Percentiles rank a stretch among this genome's conserved stretches.
phyloP scores from a whole-genome alignment of 1,140 invertebrate species.

The Piezodorus guildinii region DNA sequence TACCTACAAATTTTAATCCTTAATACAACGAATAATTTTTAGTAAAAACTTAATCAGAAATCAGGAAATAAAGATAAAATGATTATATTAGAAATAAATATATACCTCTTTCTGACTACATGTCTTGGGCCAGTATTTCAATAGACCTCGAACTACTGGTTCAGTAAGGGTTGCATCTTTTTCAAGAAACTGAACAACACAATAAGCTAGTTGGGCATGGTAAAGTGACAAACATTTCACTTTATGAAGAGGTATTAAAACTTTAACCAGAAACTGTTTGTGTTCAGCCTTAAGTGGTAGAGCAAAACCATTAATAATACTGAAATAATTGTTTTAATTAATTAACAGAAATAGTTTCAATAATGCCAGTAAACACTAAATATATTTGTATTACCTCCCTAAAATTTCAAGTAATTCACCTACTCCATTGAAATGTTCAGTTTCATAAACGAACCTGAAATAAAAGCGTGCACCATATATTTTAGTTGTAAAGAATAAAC shows the following conservation, averaged over 20 bases:
- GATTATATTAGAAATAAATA: constrained; percentile 19
- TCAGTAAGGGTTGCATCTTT: constrained; percentile 96
- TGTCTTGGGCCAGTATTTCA: constrained; percentile 99
- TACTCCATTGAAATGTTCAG: constrained; percentile 98
- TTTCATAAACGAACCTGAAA: constrained; percentile 97
- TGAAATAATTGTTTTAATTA: constrained; percentile 35
- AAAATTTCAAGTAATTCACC: constrained; percentile 97
- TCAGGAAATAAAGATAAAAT: too few relatives aligned
- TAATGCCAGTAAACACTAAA: neutral
- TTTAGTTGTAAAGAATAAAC: neutral
- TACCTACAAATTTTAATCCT: constrained; percentile 41
- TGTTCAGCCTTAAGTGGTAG: constrained; percentile 93
- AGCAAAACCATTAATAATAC: constrained; percentile 98
- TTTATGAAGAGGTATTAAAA: constrained; percentile 87
- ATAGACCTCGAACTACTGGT: constrained; percentile 85
- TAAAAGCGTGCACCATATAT: constrained; percentile 20
- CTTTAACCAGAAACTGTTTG: constrained; percentile 96
- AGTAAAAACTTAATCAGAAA: too few relatives aligned
- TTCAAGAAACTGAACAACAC: constrained; percentile 99
- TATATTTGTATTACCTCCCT: constrained; percentile 54
- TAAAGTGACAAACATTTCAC: constrained; percentile 83
- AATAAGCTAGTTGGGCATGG: constrained; percentile 97
- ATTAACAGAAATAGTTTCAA: neutral
- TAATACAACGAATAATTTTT: neutral
- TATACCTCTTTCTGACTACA: constrained; percentile 89